Base-by-base conservation (phyloP, 2,888 invertebrate genomes). In the Monopis laevigella region DNA sequence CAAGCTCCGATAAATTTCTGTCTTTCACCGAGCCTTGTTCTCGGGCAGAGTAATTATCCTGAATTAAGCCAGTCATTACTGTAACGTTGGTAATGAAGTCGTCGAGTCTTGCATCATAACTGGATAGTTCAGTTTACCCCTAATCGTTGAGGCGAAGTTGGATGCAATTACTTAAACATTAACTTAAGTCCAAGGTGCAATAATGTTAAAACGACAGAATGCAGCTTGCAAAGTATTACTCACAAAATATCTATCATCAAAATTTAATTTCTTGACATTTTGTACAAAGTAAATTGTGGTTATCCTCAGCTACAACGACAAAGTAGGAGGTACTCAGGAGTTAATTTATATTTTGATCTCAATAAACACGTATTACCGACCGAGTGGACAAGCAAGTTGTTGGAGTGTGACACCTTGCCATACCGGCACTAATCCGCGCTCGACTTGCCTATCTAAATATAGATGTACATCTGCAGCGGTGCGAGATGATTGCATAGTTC, bases 21-120 rank as follows among this genome's bases (percentile, higher is more conserved):
- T 61, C 58, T 59, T 61, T 65, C 66, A 16, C 16, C 19, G 65
- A 63, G 39, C 36, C 32, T 14, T 21, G 11, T 40, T 40, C 16
- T 19, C 56, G 63, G 56, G 62, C 53, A 65, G 62, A 59, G 61
- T 71, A 69, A 75, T 75, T 75, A 75, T 73, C 62, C 69, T 65
- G 65, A 71, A 74, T 74, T 74, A 70, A 72, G 63, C 67, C 64
- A 67, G 65, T 72, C 67, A 66, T 71, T 74, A 72, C 64, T 62
- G 65, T 19, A 36, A 16, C 32, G 32, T 17, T 13, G 16, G 32
- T 32, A 32, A 32, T n/a, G 32, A 29, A 29, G 29, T 29, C 29
- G 32, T 17, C 17, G 14, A n/a, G 11, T 27, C 10, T 14, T 24
- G 39, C 52, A 58, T 63, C 56, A 64, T 65, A 70, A 71, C 70